Conservation (phyloP, 2,113 vertebrate genomes). For the Pyrgilauda ruficollis region DNA sequence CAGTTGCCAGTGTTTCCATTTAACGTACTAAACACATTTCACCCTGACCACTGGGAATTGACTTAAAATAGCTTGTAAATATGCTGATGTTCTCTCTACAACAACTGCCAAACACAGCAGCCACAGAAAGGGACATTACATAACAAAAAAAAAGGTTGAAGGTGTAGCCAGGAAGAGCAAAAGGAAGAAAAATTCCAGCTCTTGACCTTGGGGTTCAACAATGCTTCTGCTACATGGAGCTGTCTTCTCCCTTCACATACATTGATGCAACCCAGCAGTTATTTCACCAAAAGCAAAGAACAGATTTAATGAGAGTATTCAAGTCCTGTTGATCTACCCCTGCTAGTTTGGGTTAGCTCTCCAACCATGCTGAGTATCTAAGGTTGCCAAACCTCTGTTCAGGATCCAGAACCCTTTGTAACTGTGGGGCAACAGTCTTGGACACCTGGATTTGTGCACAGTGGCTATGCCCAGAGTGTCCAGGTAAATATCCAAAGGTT, state of each 20-base stretch:
- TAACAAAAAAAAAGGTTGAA: background rate
- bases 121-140: background rate
- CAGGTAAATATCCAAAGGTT: background rate
- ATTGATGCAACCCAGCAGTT: background rate
- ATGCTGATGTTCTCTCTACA: background rate
- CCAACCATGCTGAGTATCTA: background rate
- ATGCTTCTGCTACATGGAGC: background rate
- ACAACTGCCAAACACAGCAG: background rate
- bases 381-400: background rate
- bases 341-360: background rate
- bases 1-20: background rate
- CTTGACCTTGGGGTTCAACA: background rate
- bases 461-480: background rate
- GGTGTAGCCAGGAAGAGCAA: background rate
- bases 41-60: slow-evolving; percentile 3
- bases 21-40: background rate
- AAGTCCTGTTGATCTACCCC: background rate
- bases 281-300: background rate
- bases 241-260: background rate
- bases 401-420: background rate
- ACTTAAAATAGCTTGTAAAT: slow-evolving; percentile 48
- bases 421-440: background rate
- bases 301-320: background rate
- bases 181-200: background rate
- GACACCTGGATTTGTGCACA: background rate